Conservation (phyloP, 2,113 vertebrate species). For the Oncorhynchus kisutch region DNA sequence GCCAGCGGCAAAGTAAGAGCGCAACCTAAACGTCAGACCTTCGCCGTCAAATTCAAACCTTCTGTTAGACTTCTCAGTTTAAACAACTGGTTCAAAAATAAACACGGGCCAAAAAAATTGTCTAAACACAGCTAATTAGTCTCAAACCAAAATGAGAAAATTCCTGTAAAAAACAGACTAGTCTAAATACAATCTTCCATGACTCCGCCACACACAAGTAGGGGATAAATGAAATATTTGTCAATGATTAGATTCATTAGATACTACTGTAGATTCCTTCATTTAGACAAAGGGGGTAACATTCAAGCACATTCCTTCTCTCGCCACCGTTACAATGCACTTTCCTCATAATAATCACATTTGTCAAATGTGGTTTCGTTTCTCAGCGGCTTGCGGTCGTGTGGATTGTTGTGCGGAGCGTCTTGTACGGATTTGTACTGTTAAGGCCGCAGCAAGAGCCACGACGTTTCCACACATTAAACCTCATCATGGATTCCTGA, state of each 20-base stretch:
- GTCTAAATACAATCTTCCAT: constrained; percentile 34
- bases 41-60: constrained; percentile 34
- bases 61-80: constrained; percentile 24
- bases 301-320: constrained; percentile 11
- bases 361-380: constrained; percentile 27
- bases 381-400: constrained; percentile 5
- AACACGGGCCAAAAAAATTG: constrained; percentile 22
- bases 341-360: background rate
- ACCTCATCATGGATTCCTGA: background rate
- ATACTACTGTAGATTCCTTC: constrained; percentile 4
- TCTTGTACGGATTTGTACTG: constrained; percentile 11
- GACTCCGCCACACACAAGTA: constrained; percentile 16
- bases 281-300: constrained; percentile 14
- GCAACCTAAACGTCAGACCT: constrained; percentile 24
- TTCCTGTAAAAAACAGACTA: constrained; percentile 2
- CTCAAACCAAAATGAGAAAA: constrained; percentile 14
- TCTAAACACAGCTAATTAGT: constrained; percentile 41
- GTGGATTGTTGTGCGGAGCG: constrained; percentile 9
- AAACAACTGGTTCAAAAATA: constrained; percentile 43
- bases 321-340: background rate
- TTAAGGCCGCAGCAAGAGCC: background rate
- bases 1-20: background rate
- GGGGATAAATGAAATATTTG: constrained; percentile 17
- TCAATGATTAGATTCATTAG: constrained; percentile 11
- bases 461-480: constrained; percentile 11